phyloP scores from a whole-genome alignment of 2,113 vertebrate species.

The Harpagus bidentatus region DNA sequence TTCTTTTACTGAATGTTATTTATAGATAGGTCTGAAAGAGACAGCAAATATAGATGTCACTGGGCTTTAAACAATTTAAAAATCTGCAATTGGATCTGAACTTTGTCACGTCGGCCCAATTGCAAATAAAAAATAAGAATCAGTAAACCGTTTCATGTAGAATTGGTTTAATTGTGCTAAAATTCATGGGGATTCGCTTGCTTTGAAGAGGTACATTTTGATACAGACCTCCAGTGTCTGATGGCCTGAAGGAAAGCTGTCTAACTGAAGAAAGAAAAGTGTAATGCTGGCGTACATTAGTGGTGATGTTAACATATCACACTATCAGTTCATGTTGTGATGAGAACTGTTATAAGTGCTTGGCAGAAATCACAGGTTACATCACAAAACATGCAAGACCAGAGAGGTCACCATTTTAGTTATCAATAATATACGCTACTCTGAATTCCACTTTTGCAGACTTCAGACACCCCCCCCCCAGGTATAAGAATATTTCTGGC shows the following conservation, averaged over 20 bases:
- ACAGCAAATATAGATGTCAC: neutral
- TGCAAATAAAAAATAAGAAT: neutral
- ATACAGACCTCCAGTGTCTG: conserved; percentile 22
- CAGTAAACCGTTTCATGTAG: neutral
- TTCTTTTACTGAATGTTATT: conserved; percentile 6
- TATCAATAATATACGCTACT: conserved; percentile 43
- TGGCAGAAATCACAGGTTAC: conserved; percentile 55
- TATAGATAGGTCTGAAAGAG: neutral
- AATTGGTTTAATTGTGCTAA: neutral
- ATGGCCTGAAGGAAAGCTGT: conserved; percentile 58
- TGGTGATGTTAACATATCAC: conserved; percentile 56
- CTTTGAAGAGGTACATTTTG: conserved; percentile 18
- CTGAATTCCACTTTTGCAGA: neutral
- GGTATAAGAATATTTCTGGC: neutral
- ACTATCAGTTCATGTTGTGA: conserved; percentile 60
- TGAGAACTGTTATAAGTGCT: conserved; percentile 51
- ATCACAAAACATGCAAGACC: conserved; percentile 42
- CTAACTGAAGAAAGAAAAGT: conserved; percentile 40
- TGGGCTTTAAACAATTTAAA: neutral
- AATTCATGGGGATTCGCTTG: neutral
- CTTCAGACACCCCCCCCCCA: neutral
- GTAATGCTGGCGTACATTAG: conserved; percentile 50
- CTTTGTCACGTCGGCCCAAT: neutral
- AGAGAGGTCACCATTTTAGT: conserved; percentile 17
- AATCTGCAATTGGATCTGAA: neutral